Evolutionary conservation across 2,113 vertebrate genomes (phyloP), one percentile per base, ranked within the genome.

Genomic region (Petaurus breviceps): DNA sequence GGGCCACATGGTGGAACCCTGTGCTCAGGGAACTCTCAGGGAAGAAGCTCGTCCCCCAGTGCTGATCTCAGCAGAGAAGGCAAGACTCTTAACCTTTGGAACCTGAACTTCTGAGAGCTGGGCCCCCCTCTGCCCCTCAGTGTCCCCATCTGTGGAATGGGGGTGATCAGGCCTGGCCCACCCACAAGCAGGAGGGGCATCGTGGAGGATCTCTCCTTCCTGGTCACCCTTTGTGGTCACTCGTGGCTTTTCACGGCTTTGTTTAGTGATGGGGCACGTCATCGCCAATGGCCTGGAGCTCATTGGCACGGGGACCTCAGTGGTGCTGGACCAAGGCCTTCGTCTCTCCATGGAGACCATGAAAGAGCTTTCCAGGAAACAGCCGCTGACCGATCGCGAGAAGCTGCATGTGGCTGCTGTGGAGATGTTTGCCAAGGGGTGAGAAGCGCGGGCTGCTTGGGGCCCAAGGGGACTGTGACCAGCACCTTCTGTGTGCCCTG

Each of bases 231-330:
- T n/a, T 19, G 68, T n/a, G 11, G 37, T 77, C 68, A 6, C 68
- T 77, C n/a, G 8, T 16, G 19, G 23, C 90, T 54, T 51, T 91
- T n/a, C 51, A 50, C 19, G 92, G 1, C 84, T 95, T 53, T 92
- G 49, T 0, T 0, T 94, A 99, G 99, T 98, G 0, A 99, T 99
- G 99, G 99, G 99, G 12, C 99, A 99, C 0, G 99, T 99, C 98
- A 98, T 99, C 47, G 96, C 98, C 2, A 99, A 99, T 0, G 99
- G 99, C 3, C 97, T 99, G 91, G 97, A 99, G 96, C 98, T 99
- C 94, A 94, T 99, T 10, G 99, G 99, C 7, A 99, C 99, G 0
- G 98, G 98, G 0, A 99, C 96, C 95, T 99, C 99, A 0, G 97
- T 99, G 95, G 97, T 98, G 19, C 98, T 99, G 28, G 98, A 99